phyloP scores from a whole-genome alignment of 2,888 invertebrate genomes.

The Eulithis testata region DNA sequence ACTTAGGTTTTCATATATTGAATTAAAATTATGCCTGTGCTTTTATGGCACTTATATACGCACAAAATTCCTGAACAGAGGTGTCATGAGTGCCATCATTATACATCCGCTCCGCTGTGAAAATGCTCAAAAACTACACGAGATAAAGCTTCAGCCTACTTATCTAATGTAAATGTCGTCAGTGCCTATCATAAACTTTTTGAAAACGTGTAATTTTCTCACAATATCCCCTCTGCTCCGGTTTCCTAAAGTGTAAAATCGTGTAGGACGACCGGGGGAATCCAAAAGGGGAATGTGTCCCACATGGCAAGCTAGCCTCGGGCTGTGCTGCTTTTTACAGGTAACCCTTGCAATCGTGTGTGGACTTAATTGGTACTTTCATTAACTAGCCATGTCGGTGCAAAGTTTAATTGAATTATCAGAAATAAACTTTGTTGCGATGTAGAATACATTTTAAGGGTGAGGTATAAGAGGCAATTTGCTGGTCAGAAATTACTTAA shows the following conservation, averaged over 20 bases:
- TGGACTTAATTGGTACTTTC: slow-evolving; percentile 62
- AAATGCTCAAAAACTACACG: slow-evolving; percentile 11
- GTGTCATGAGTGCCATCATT: slow-evolving; percentile 12
- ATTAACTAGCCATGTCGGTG: slow-evolving; percentile 43
- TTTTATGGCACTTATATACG: too few species aligned
- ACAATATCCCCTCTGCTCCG: slow-evolving; percentile 54
- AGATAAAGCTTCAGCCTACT: slow-evolving; percentile 16
- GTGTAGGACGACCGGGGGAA: slow-evolving; percentile 66
- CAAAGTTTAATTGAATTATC: slow-evolving; percentile 39
- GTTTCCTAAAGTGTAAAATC: slow-evolving; percentile 74
- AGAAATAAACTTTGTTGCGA: slow-evolving; percentile 11
- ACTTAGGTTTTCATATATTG: too few species aligned
- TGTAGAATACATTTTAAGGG: background rate
- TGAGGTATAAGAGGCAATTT: background rate
- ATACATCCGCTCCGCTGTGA: slow-evolving; percentile 16
- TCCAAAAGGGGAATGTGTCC: slow-evolving; percentile 63
- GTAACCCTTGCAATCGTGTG: slow-evolving; percentile 54
- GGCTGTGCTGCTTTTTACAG: slow-evolving; percentile 63
- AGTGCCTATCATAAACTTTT: slow-evolving; percentile 58
- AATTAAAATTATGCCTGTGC: too few species aligned
- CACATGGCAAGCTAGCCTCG: slow-evolving; percentile 61
- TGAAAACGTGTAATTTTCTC: slow-evolving; percentile 38
- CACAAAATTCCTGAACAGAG: background rate
- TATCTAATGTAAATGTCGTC: slow-evolving; percentile 46
- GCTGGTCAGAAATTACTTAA: background rate